Evolutionary conservation across 64 coral and sea anemone species (phyloP).

Genomic region (Pocillopora damicornis): DNA sequence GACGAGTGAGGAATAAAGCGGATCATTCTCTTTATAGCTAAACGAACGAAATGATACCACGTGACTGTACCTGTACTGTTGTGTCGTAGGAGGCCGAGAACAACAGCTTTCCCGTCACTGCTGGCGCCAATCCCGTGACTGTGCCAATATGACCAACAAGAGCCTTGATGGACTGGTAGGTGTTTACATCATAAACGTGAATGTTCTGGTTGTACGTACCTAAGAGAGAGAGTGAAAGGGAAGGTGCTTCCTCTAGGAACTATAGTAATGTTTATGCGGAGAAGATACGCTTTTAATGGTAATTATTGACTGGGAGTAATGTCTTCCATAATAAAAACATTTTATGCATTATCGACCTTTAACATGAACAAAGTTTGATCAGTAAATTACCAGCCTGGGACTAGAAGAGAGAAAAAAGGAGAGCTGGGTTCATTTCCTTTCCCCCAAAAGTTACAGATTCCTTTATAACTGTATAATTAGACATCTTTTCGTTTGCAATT

Average conservation of each 20-base stretch:
- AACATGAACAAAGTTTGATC: too few relatives aligned
- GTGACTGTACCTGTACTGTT: constrained; percentile 79
- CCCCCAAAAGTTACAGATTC: too few relatives aligned
- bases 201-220: constrained; percentile 99
- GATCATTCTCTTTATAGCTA: neutral
- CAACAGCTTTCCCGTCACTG: constrained; percentile 69
- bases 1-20: too few relatives aligned
- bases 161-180: constrained; percentile 84
- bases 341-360: too few relatives aligned
- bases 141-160: constrained; percentile 89
- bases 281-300: neutral
- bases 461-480: too few relatives aligned
- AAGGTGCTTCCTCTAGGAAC: neutral
- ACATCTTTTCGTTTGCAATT: too few relatives aligned
- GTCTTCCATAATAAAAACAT: too few relatives aligned
- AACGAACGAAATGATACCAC: neutral
- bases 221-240: constrained; percentile 17
- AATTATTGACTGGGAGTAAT: neutral
- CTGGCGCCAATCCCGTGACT: constrained; percentile 73
- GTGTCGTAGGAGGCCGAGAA: constrained; percentile 96
- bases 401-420: too few relatives aligned
- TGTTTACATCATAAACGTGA: constrained; percentile 87
- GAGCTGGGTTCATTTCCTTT: too few relatives aligned
- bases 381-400: too few relatives aligned
- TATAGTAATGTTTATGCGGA: neutral